A percentile compares a stretch with the other conserved stretches of the same genome.
Conservation (phyloP, 2,113 vertebrate genomes). For the Mirza zaza region DNA sequence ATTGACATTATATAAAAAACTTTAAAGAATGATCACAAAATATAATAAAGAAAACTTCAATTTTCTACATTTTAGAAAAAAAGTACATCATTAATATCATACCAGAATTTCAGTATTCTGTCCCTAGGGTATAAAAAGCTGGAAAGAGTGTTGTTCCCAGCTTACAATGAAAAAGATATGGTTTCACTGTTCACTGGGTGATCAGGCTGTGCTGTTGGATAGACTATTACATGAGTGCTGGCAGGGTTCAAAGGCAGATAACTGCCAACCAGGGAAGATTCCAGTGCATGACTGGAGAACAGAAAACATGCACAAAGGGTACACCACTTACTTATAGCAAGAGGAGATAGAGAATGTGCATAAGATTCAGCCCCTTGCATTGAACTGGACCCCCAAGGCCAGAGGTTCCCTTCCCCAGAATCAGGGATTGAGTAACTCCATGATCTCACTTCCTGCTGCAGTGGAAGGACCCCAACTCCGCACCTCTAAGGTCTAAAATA, state of each 20-base stretch:
- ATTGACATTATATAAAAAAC: neutral
- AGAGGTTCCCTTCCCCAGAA: neutral
- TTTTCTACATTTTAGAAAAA: neutral
- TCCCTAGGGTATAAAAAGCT: neutral
- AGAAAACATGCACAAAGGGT: neutral
- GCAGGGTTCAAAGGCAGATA: neutral
- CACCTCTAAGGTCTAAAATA: neutral
- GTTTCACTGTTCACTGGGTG: neutral
- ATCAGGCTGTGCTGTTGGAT: neutral
- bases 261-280: neutral
- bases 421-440: neutral
- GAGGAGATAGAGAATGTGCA: neutral
- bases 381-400: accelerated
- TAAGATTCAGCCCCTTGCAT: neutral
- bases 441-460: neutral
- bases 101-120: neutral
- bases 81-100: neutral
- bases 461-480: neutral
- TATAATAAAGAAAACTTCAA: neutral
- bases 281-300: neutral
- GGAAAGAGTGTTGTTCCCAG: neutral
- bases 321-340: neutral
- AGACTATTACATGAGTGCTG: neutral
- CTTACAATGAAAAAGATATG: neutral
- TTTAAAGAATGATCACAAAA: neutral